Conservation (phyloP, 2,113 vertebrate species). For the Thalassarche chlororhynchos region DNA sequence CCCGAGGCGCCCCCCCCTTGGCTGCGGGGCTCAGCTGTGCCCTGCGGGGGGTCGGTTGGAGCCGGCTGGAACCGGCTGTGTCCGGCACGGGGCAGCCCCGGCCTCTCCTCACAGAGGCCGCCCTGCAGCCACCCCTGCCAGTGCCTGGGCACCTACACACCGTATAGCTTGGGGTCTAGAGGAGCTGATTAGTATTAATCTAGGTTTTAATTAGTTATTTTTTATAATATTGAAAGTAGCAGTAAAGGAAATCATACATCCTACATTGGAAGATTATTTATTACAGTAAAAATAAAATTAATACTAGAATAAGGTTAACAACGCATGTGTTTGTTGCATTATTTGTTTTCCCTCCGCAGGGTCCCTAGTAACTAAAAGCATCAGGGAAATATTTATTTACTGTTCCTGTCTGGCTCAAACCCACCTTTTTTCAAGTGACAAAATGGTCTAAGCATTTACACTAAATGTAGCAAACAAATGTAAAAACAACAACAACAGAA, state of each 20-base stretch:
- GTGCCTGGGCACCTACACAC: rapidly evolving
- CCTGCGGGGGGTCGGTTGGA: neutral
- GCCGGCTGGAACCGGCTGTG: rapidly evolving
- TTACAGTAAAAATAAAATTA: neutral
- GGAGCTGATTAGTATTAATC: neutral
- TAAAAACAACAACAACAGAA: neutral
- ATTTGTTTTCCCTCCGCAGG: neutral
- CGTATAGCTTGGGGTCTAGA: neutral
- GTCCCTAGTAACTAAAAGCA: neutral
- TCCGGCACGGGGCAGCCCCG: rapidly evolving
- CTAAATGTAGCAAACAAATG: neutral
- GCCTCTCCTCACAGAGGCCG: rapidly evolving
- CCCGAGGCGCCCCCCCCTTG: rapidly evolving
- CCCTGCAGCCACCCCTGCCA: rapidly evolving
- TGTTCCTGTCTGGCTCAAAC: neutral
- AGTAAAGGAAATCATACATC: neutral
- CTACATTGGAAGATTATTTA: neutral
- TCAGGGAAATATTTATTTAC: conserved; percentile 4
- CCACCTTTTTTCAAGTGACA: neutral
- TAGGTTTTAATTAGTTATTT: neutral
- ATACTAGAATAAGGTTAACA: neutral
- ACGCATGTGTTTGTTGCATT: neutral
- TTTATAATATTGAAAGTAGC: neutral
- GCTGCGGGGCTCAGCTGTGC: rapidly evolving
- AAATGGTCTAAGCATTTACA: neutral